Evolutionary conservation across 1,140 invertebrate genomes (phyloP), one percentile per base, ranked within the genome.

Genomic region (Agrilus planipennis): DNA sequence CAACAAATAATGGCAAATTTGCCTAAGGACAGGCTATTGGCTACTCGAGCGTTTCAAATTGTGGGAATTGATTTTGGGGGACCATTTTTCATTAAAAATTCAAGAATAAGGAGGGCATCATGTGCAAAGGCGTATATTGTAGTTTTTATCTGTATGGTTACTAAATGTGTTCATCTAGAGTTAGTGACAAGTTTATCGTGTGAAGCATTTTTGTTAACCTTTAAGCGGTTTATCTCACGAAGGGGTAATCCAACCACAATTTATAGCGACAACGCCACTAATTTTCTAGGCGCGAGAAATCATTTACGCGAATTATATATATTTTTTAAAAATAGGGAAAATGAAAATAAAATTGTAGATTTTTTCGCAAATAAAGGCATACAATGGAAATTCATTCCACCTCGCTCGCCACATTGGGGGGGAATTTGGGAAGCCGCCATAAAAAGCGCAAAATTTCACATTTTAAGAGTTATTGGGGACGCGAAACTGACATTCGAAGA

Each of bases 211-310:
- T 19, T 65, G 2, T 47, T 49, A 6, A 50, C 57, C 1, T 48
- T 62, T 10, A 35, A 44, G 9, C 27, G 60, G 7, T 65, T 69
- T 34, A 46, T 56, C 14, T 31, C 54, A 5, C 20, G 54, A 6
- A 36, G 59, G 31, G 55, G 58, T 4, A 7, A 42, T n/a, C 43
- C 53, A 1, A 15, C 29, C 2, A 1, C 43, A 7, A 32, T 64
- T 12, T 52, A 47, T 16, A 58, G 45, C 5, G 64, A 64, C 29
- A 53, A 53, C 31, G 57, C 54, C 0, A 60, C 54, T 16, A 58
- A 56, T 39, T 62, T 64, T 44, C 40, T 49, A 17, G 58, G 58
- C 6, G 42, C 51, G 5, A 27, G 43, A 17, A 42, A 38, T 20
- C 2, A 41, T 16, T 16, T 43, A n/a, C 44, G 64, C 55, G 29